Conservation (phyloP, 1,140 invertebrate species). For the Parasteatoda tepidariorum region DNA sequence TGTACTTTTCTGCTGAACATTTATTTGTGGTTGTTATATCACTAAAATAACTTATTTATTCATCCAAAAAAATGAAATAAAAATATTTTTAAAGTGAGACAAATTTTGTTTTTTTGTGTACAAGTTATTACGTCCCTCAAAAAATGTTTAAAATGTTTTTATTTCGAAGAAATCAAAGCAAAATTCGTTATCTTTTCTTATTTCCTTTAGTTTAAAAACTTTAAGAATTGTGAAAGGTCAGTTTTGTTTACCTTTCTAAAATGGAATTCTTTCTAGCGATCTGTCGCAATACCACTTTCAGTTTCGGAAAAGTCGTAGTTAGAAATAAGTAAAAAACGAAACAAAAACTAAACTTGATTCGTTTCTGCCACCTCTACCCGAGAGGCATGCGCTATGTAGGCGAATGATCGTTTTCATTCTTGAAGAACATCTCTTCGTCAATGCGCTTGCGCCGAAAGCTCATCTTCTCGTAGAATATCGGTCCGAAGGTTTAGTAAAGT, state of each 20-base stretch:
- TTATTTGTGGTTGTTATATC: too few species aligned
- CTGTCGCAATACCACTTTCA: background rate
- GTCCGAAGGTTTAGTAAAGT: conserved; percentile 21
- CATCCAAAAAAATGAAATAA: too few species aligned
- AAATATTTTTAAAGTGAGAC: too few species aligned
- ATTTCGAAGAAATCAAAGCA: too few species aligned
- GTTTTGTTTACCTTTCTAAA: background rate
- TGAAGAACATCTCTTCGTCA: conserved; percentile 2
- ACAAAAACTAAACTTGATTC: background rate
- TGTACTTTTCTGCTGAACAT: too few species aligned
- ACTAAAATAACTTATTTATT: too few species aligned
- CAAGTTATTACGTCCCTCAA: too few species aligned
- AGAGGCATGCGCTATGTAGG: background rate
- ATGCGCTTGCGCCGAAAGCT: conserved; percentile 9
- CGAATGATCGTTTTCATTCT: conserved; percentile 2
- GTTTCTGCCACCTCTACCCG: background rate
- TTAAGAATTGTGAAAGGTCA: too few species aligned
- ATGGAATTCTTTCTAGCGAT: background rate
- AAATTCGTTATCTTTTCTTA: too few species aligned
- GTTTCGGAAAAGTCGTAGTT: background rate
- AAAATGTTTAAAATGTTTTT: too few species aligned
- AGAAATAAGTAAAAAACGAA: background rate
- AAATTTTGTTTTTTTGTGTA: too few species aligned
- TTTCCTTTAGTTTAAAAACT: too few species aligned
- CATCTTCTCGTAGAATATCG: conserved; percentile 2